phyloP scores from a whole-genome alignment of 2,888 invertebrate species.

The Lissonota sp. region DNA sequence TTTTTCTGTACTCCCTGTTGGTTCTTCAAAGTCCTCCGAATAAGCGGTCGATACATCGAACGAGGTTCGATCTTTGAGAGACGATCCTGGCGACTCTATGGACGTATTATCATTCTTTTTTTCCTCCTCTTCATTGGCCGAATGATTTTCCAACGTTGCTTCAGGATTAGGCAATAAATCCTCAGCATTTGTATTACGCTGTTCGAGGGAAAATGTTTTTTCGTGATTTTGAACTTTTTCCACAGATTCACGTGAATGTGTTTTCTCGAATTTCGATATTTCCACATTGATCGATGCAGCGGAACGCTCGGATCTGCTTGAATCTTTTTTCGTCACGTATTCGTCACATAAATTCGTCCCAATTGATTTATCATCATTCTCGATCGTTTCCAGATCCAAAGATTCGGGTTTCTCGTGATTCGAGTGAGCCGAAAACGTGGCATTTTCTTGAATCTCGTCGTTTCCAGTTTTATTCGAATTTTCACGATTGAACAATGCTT shows the following conservation, averaged over 20 bases:
- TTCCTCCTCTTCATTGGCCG: not conserved
- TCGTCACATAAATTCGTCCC: conserved; percentile 37
- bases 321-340: conserved; percentile 31
- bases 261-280: not conserved
- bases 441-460: conserved; percentile 21
- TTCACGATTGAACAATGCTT: conserved; percentile 17
- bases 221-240: conserved; percentile 1
- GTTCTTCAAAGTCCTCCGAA: conserved; percentile 61
- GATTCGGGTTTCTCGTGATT: not conserved
- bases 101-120: conserved; percentile 27
- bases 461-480: conserved; percentile 8
- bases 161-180: no score
- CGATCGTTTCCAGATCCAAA: not conserved
- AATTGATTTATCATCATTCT: conserved; percentile 19
- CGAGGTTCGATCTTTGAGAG: conserved; percentile 63
- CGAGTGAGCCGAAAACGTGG: conserved; percentile 29
- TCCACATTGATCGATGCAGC: not conserved
- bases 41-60: conserved; percentile 62
- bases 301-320: conserved; percentile 23
- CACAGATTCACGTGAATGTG: not conserved
- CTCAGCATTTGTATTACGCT: not conserved
- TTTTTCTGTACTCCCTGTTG: conserved; percentile 19
- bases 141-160: not conserved
- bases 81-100: conserved; percentile 46
- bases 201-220: not conserved